Base-by-base conservation (phyloP, 2,113 vertebrate species). In the Cisticola juncidis region DNA sequence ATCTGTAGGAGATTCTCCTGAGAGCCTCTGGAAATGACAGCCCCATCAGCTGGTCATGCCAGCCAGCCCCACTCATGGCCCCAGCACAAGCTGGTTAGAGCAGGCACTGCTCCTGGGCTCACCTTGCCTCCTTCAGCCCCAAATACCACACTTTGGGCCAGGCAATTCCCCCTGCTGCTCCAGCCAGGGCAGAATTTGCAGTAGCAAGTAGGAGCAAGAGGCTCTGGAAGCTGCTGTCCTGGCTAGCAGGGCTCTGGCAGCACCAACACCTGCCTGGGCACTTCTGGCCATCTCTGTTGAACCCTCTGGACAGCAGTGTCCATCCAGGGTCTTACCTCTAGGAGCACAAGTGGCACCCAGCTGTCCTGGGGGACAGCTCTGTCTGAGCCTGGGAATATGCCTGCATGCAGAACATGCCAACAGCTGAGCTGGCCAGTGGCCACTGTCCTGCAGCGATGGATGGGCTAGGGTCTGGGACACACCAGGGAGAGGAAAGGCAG, bases 301-400 rank as follows among this genome's bases (percentile, higher is more conserved):
- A 5, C 24, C 0, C 0, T 26, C 5, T 6, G 0, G n/a, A 28
- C 28, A 88, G 24, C 0, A 0, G 5, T 10, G 48, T 31, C 40
- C 35, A 58, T 19, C 7, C 4, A 2, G 33, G 44, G 17, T 51
- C 48, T 64, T 47, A 21, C 16, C 9, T 81, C 4, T 0, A 64
- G 64, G 80, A 81, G 44, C 40, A 77, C 53, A 64, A 89, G 57
- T 4, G 12, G 23, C 20, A 50, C 25, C n/a, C 2, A 0, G n/a
- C n/a, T 15, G 23, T 36, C 74, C 38, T 61, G 5, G 1, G 23
- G 78, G 33, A 81, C 8, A 6, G 69, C 65, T 81, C n/a, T 81
- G 65, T 42, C 74, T 21, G 1, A 62, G 74, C 45, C 42, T 14
- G 4, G 47, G 65, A 68, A 77, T 4, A 2, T 40, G 73, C 21